phyloP scores from a whole-genome alignment of 1,140 invertebrate species.

The Drosophila carrolli region DNA sequence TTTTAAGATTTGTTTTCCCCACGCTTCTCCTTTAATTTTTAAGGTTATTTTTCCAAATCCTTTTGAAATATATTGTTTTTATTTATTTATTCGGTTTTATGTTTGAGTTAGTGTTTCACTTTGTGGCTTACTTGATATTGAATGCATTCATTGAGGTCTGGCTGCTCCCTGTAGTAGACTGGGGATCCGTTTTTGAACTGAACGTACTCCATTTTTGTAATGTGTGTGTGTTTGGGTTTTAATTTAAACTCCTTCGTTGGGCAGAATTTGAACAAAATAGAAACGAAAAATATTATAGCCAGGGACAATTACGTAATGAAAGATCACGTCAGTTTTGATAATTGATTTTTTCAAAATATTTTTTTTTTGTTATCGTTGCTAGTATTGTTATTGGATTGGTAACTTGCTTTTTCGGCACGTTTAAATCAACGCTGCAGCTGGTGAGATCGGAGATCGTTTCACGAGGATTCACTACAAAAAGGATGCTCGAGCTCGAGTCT shows the following conservation, averaged over 20 bases:
- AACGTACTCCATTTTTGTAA: conserved; percentile 82
- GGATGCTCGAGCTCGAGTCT: conserved; percentile 63
- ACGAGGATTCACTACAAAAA: conserved; percentile 68
- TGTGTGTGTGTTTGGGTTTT: conserved; percentile 59
- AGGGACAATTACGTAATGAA: conserved; percentile 61
- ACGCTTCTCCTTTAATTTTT: background rate
- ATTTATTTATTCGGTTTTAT: background rate
- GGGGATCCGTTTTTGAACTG: conserved; percentile 84
- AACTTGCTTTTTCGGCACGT: conserved; percentile 78
- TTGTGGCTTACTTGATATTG: conserved; percentile 83
- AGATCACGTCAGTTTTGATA: conserved; percentile 24
- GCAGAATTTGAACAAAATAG: conserved; percentile 46
- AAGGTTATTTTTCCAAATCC: too few species aligned
- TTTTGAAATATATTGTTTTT: background rate
- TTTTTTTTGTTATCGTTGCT: conserved; percentile 3
- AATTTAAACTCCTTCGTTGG: conserved; percentile 75
- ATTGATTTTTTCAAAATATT: conserved; percentile 14
- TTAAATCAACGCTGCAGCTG: conserved; percentile 72
- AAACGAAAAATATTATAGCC: conserved; percentile 61
- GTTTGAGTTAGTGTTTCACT: conserved; percentile 1
- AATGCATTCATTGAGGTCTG: conserved; percentile 84
- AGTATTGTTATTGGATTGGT: conserved; percentile 12
- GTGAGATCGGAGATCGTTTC: conserved; percentile 68
- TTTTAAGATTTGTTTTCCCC: background rate
- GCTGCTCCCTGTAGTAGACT: conserved; percentile 84